These are phyloP conservation scores for Bruchidius siliquastri DNA, from an alignment of 2,888 invertebrate genomes.

Conservation along the genomic window DNA sequence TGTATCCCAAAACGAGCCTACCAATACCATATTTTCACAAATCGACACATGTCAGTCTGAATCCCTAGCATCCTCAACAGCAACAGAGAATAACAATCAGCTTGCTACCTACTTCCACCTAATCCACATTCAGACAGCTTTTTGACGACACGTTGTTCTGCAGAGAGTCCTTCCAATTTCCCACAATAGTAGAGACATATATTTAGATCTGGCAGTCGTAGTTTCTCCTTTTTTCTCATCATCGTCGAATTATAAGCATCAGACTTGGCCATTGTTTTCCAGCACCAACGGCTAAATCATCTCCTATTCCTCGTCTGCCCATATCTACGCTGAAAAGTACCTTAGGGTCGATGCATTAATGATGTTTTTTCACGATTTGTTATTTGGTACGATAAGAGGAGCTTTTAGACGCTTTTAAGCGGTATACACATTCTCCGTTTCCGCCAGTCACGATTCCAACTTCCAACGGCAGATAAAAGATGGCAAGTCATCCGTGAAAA, in stretches of 20 bases:
- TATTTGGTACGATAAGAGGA: background rate
- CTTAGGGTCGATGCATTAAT: conserved; percentile 13
- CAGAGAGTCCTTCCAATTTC: too few relatives aligned
- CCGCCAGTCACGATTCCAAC: background rate
- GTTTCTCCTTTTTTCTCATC: background rate
- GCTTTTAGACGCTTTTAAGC: background rate
- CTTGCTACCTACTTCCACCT: too few relatives aligned
- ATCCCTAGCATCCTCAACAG: too few relatives aligned
- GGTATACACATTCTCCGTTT: background rate
- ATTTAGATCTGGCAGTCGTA: background rate
- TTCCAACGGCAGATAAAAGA: background rate
- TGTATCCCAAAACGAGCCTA: too few relatives aligned
- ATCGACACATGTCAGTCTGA: too few relatives aligned
- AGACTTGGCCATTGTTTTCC: background rate
- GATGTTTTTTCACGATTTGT: conserved; percentile 1
- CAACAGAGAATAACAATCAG: too few relatives aligned
- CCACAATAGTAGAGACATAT: too few relatives aligned
- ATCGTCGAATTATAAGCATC: background rate
- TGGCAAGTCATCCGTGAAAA: background rate
- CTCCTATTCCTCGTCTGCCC: background rate
- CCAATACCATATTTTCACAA: too few relatives aligned
- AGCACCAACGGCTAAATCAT: background rate
- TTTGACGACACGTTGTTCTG: too few relatives aligned
- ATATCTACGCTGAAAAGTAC: conserved; percentile 6
- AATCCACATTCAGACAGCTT: too few relatives aligned